These are phyloP conservation scores for Pygmarrhopalites habei DNA, from an alignment of 1,140 invertebrate genomes.

Conservation along the genomic window DNA sequence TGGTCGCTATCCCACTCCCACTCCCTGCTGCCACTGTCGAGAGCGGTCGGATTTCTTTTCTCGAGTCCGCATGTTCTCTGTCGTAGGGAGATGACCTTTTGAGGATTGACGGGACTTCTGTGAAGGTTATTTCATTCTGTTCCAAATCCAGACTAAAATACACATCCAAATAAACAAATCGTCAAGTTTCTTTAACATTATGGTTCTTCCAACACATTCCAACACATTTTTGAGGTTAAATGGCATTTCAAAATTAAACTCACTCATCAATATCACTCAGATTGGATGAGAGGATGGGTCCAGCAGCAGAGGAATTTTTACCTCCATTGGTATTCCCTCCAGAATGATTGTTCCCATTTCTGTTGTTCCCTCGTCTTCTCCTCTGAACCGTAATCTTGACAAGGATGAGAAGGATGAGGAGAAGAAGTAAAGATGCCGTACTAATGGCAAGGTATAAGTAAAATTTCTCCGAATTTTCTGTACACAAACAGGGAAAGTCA, in stretches of 20 bases:
- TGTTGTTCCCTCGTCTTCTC: not conserved
- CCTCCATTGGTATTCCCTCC: too few species aligned
- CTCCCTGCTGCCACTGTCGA: conserved; percentile 11
- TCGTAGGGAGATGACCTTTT: conserved; percentile 17
- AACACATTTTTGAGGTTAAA: too few species aligned
- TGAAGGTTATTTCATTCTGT: conserved; percentile 22
- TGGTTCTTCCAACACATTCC: too few species aligned
- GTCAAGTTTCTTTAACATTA: too few species aligned
- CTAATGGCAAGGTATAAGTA: conserved; percentile 68
- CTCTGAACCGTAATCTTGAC: conserved; percentile 25
- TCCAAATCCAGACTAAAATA: conserved; percentile 34
- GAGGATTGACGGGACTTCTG: conserved; percentile 35
- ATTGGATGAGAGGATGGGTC: conserved; percentile 22
- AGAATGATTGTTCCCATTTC: not conserved
- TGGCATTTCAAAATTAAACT: too few species aligned
- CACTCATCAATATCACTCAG: conserved; percentile 39
- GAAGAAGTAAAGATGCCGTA: conserved; percentile 57
- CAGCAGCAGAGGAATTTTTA: conserved; percentile 23
- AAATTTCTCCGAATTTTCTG: conserved; percentile 70
- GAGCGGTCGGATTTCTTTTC: conserved; percentile 1
- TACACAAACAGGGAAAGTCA: not conserved
- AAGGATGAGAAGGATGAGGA: conserved; percentile 56
- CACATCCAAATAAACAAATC: too few species aligned
- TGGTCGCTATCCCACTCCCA: not conserved
- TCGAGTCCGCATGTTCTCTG: not conserved